Base-by-base conservation (phyloP, 2,797 vertebrate genomes). In the Anableps anableps region DNA sequence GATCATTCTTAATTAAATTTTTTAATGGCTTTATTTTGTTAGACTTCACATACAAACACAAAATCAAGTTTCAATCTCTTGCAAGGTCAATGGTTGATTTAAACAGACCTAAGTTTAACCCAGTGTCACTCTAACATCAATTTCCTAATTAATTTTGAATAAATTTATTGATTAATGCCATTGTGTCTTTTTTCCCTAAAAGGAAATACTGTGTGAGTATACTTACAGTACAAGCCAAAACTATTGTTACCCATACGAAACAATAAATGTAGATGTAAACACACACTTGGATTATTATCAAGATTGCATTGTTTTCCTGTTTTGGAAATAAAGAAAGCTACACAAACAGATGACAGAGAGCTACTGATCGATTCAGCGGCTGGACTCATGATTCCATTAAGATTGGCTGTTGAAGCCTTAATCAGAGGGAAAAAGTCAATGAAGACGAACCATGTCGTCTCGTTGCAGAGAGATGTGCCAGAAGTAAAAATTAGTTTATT, bases 301-400 rank as follows among this genome's bases (percentile, higher is more conserved):
- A 5, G 38, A 7, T 29, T 45, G 64, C 62, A 19, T 74, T 64
- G 9, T 77, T 79, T 45, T 29, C 14, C 45, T 36, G 64, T 31
- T 62, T 23, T 21, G 41, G 70, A 48, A 81, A 70, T 64, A 17
- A 81, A 80, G 79, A 72, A 74, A 79, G 80, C 62, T 75, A 36
- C 68, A 31, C 2, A 74, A 75, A 72, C 72, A 75, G 75, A 68
- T 45, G 81, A 82, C 77, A 51, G 55, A 68, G 48, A 77, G 58
- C 60, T 72, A 64, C 38, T 38, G 83, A 82, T 88, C 84, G 3
- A 86, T 86, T 72, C 38, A 47, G 26, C 7, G 21, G 19, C 38
- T 13, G 29, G 21, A 55, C 75, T 76, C 51, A 31, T 6, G 38
- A 60, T 83, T 41, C 43, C n/a, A 26, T 77, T 55, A 50, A 45